Evolutionary conservation across 2,888 invertebrate species (phyloP), one percentile per base, ranked within the genome.

Genomic region (Dichetophora obliterata): DNA sequence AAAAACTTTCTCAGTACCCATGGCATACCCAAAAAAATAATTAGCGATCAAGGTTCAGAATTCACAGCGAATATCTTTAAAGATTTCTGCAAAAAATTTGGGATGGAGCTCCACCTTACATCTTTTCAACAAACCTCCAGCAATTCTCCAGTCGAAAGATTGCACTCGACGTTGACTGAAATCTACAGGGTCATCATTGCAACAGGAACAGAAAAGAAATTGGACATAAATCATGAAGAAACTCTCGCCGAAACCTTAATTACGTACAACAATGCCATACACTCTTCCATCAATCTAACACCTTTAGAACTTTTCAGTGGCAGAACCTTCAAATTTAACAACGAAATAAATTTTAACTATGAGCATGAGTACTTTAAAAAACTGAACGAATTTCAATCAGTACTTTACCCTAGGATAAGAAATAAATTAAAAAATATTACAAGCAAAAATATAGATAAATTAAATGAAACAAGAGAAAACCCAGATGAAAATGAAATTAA

Each of bases 241-340:
- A 79, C 11, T 74, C 78, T 37, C 65, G 72, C 19, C 75, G 78
- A 59, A 78, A n/a, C n/a, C n/a, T n/a, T n/a, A n/a, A n/a, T n/a
- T n/a, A n/a, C n/a, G n/a, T n/a, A n/a, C n/a, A n/a, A 37, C 37
- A 37, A 37, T 8, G 37, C 37, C 37, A 37, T 37, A 61, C 72
- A 59, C 24, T 66, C 66, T 37, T 6, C 66, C 8, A 66, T 34
- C 8, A 75, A 68, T 5, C n/a, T 19, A 5, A 68, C 68, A 4
- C 48, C 59, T 1, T 59, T 70, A 19, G 79, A 82, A 78, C 19
- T 81, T 9, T 79, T 82, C 22, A 73, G 31, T 19, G 81, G 81
- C 24, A 77, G 77, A 71, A 80, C 77, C 9, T 72, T 78, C 14
- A 77, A 54, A 27, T 80, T 81, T 50, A 54, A 77, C 5, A 57